A percentile compares a stretch with the other conserved stretches of the same genome.
Evolutionary conservation across 1,140 invertebrate species (phyloP).

Genomic region (Lepidotrigona ventralis): DNA sequence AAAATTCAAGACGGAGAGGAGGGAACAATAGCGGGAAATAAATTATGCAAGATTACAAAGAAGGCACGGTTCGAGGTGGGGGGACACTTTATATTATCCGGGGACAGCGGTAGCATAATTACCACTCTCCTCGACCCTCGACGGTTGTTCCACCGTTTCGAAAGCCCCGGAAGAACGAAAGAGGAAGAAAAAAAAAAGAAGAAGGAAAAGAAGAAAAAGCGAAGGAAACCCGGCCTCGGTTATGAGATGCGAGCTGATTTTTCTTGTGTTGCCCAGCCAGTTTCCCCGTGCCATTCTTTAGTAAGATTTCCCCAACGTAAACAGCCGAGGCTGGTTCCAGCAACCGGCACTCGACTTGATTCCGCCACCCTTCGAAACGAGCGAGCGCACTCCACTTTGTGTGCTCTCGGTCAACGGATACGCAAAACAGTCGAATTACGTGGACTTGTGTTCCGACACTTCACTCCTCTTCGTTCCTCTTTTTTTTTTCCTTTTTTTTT

Average conservation of each 20-base stretch:
- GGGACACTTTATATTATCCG: constrained; percentile 67
- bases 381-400: constrained; percentile 50
- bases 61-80: constrained; percentile 46
- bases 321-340: constrained; percentile 59
- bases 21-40: constrained; percentile 66
- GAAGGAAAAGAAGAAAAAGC: constrained; percentile 29
- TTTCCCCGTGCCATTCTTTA: constrained; percentile 60
- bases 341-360: constrained; percentile 57
- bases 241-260: constrained; percentile 66
- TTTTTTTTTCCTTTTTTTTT: neutral
- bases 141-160: neutral
- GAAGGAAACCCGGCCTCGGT: constrained; percentile 43
- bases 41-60: constrained; percentile 69
- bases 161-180: neutral
- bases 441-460: constrained; percentile 9
- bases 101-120: constrained; percentile 67
- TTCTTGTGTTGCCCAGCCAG: constrained; percentile 45
- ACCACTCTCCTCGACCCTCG: constrained; percentile 43
- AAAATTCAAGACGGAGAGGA: constrained; percentile 55
- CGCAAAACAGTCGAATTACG: constrained; percentile 50
- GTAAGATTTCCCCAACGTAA: constrained; percentile 70
- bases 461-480: neutral
- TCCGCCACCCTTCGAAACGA: constrained; percentile 55
- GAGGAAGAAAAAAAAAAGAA: neutral
- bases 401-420: constrained; percentile 47